phyloP scores from a whole-genome alignment of 2,888 invertebrate species.

The Drosophila meridiana region DNA sequence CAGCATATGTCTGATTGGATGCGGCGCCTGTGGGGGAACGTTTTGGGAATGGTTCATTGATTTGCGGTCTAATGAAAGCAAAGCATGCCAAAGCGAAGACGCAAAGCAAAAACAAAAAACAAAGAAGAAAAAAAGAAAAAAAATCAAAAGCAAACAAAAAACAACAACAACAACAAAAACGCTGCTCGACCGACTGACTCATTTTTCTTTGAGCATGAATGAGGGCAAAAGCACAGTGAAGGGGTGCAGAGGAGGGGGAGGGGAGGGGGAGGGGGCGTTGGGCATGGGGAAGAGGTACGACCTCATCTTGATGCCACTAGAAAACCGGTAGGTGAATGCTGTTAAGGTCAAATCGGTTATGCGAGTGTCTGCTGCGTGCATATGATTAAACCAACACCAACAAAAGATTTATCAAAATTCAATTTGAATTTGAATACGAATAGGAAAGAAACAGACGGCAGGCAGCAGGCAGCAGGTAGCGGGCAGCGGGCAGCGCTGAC shows the following conservation, averaged over 20 bases:
- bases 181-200: slow-evolving; percentile 74
- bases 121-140: neutral
- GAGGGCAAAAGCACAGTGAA: slow-evolving; percentile 34
- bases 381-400: slow-evolving; percentile 40
- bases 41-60: slow-evolving; percentile 67
- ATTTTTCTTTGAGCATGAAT: slow-evolving; percentile 65
- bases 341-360: slow-evolving; percentile 78
- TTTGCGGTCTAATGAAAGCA: slow-evolving; percentile 47
- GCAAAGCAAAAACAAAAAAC: slow-evolving; percentile 24
- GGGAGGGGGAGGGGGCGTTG: neutral
- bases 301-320: slow-evolving; percentile 57
- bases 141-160: slow-evolving; percentile 37
- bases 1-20: slow-evolving; percentile 2
- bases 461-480: too few species aligned
- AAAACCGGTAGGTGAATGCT: slow-evolving; percentile 74
- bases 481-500: neutral
- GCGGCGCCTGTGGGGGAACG: slow-evolving; percentile 36
- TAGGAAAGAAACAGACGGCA: slow-evolving; percentile 24
- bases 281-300: slow-evolving; percentile 16
- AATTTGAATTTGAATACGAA: slow-evolving; percentile 60
- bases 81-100: slow-evolving; percentile 18
- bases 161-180: slow-evolving; percentile 20
- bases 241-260: neutral
- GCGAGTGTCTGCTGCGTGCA: slow-evolving; percentile 41
- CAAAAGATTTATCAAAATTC: slow-evolving; percentile 55